A percentile compares a stretch with the other conserved stretches of the same genome.
These are phyloP conservation scores for Pseudobourletiella spinata DNA, from an alignment of 1,140 invertebrate species.

Conservation along the genomic window DNA sequence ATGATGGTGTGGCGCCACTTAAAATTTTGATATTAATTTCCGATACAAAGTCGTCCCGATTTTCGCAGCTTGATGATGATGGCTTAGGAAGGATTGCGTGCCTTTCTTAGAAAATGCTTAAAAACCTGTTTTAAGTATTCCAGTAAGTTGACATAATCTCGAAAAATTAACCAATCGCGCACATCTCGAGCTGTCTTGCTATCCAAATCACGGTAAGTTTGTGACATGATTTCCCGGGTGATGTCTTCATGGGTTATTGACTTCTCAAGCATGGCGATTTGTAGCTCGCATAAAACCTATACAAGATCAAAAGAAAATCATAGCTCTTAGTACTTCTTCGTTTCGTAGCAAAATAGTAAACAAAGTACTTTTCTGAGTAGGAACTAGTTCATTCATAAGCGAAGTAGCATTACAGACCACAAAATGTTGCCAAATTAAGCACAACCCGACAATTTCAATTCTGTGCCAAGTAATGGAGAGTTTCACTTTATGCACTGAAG, in stretches of 20 bases:
- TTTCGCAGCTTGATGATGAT: neutral
- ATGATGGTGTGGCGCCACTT: neutral
- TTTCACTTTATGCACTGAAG: too few species aligned
- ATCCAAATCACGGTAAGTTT: constrained; percentile 43
- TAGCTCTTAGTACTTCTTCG: neutral
- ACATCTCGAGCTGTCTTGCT: constrained; percentile 45
- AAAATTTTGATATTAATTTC: neutral
- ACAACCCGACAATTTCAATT: too few species aligned
- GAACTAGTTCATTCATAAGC: too few species aligned
- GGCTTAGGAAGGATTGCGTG: neutral
- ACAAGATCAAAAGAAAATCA: constrained; percentile 15
- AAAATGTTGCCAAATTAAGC: too few species aligned
- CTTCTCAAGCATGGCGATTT: constrained; percentile 50
- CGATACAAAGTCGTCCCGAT: neutral
- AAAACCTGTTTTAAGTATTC: constrained; percentile 52
- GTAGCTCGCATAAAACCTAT: constrained; percentile 50
- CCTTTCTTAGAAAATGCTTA: constrained; percentile 24
- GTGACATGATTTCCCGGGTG: constrained; percentile 48
- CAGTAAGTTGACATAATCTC: constrained; percentile 56
- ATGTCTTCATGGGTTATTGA: constrained; percentile 46
- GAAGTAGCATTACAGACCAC: too few species aligned
- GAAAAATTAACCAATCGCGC: constrained; percentile 56
- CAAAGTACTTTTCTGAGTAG: too few species aligned
- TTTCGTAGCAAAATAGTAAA: too few species aligned
- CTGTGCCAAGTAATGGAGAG: too few species aligned